Base-by-base conservation (phyloP, 1,140 invertebrate species). In the Formica selysi region DNA sequence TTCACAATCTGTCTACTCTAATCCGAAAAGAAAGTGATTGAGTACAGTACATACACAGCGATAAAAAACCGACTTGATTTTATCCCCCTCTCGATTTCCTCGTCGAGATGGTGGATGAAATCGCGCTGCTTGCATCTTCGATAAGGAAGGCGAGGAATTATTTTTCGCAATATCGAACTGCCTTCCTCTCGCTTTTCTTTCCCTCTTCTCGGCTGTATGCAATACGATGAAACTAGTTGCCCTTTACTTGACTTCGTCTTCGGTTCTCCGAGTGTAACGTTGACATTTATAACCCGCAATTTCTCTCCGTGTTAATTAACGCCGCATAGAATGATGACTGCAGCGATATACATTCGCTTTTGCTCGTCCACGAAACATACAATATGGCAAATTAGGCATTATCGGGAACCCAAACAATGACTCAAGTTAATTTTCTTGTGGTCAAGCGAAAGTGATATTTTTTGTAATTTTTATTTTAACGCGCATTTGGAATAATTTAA, bases 151-250 rank as follows among this genome's bases (percentile, higher is more conserved):
- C 44, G 76, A 48, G 13, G n/a, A 44, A 70, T 80, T 19, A 54
- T 29, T 79, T 84, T 87, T 87, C 73, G 87, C 87, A 89, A 89
- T 85, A 32, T 32, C 74, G 44, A 4, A 8, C 32, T 68, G 10
- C 19, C 44, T 13, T 78, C 73, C 44, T 41, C 32, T 51, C 61
- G 6, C 54, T 57, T 44, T 13, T 29, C 26, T 62, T 11, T 22
- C 2, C 44, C 16, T 64, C 57, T 38, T 29, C 38, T 76, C 74
- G 36, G 22, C 22, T 76, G 64, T 32, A 80, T 41, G 65, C 57
- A 80, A 74, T 73, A 59, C 68, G 87, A 86, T 70, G 62, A 92
- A 92, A 93, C 93, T 79, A 74, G 93, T 93, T 94, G 92, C 93
- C 93, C 93, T 94, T 94, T 94, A 91, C 92, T 90, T 86, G 29